phyloP scores from a whole-genome alignment of 2,797 vertebrate genomes.

The Tympanoctomys barrerae region DNA sequence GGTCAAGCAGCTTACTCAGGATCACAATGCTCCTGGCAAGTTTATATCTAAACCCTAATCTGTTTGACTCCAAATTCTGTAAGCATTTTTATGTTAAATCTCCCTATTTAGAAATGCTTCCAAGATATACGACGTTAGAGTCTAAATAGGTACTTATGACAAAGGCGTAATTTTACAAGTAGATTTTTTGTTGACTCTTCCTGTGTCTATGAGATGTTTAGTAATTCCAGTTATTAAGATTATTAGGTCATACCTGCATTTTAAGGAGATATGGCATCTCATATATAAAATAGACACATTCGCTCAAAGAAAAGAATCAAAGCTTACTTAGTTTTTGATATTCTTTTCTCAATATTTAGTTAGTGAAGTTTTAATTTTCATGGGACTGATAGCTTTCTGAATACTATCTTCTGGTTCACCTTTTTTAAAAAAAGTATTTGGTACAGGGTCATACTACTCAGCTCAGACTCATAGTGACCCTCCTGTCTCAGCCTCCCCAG shows the following conservation, averaged over 20 bases:
- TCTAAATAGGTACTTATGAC: not conserved
- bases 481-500: no score
- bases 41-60: slow-evolving; percentile 1
- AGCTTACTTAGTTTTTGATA: slow-evolving; percentile 6
- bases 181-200: slow-evolving; percentile 57
- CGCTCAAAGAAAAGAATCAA: slow-evolving; percentile 38
- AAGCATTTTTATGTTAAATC: slow-evolving; percentile 36
- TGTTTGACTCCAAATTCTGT: slow-evolving; percentile 23
- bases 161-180: slow-evolving; percentile 21
- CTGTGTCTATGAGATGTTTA: not conserved
- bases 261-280: not conserved
- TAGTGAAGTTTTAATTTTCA: slow-evolving; percentile 60
- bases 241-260: not conserved
- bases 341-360: slow-evolving; percentile 54
- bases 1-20: not conserved
- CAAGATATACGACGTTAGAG: not conserved
- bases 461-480: no score
- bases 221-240: not conserved
- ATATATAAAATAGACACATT: slow-evolving; percentile 16
- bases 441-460: no score
- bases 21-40: not conserved
- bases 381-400: not conserved
- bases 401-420: not conserved
- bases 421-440: no score
- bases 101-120: not conserved